These are phyloP conservation scores for Metalampra italica DNA, from an alignment of 2,888 invertebrate genomes.

Conservation along the genomic window DNA sequence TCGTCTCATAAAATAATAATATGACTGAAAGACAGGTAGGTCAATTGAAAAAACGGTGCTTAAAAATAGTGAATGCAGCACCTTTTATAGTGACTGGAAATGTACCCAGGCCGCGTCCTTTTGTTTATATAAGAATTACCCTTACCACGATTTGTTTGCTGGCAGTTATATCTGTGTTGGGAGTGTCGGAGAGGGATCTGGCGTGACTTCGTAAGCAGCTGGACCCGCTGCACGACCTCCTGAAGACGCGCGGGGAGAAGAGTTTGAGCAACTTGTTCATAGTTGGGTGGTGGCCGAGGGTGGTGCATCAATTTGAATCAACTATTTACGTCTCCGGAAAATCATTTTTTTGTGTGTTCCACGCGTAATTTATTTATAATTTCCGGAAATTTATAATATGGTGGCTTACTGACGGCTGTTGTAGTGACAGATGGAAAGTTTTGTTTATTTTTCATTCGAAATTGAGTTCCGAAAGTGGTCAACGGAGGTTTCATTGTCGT, in stretches of 20 bases:
- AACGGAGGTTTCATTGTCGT: not conserved
- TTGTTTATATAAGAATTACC: too few relatives aligned
- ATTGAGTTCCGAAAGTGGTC: conserved; percentile 31
- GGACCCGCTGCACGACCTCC: conserved; percentile 18
- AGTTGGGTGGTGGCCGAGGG: conserved; percentile 33
- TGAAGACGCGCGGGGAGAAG: conserved; percentile 25
- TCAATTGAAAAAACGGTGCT: too few relatives aligned
- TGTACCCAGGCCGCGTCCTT: too few relatives aligned
- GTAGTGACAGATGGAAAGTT: conserved; percentile 20
- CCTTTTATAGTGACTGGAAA: too few relatives aligned
- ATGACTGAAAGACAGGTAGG: too few relatives aligned
- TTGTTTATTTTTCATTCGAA: conserved; percentile 13
- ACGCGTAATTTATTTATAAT: conserved; percentile 24
- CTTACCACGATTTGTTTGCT: conserved; percentile 26
- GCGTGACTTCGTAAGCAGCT: conserved; percentile 18
- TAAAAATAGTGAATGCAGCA: too few relatives aligned
- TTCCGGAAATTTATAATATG: conserved; percentile 23
- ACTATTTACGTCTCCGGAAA: conserved; percentile 24
- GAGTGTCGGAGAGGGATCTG: conserved; percentile 41
- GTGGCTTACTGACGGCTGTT: conserved; percentile 41
- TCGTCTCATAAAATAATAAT: too few relatives aligned
- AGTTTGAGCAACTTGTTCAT: conserved; percentile 45
- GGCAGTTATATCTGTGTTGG: conserved; percentile 36
- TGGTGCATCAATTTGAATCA: not conserved
- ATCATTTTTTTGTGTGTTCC: conserved; percentile 34